Evolutionary conservation across 2,113 vertebrate species (phyloP).

Genomic region (Channa maculata): DNA sequence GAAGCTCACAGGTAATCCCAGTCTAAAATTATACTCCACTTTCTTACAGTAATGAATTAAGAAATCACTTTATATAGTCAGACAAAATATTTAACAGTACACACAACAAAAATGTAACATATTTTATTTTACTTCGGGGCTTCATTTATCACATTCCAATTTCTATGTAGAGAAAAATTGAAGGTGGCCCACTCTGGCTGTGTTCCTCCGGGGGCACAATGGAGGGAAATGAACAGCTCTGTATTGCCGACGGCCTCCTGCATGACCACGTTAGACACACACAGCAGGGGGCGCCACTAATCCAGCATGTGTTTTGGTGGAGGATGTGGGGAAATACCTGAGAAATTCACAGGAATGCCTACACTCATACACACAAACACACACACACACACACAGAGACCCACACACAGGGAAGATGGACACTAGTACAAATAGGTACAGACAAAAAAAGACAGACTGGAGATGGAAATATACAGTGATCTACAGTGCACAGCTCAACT

Average conservation of each 20-base stretch:
- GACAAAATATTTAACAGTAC: too few species aligned
- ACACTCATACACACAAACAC: background rate
- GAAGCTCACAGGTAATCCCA: constrained; percentile 6
- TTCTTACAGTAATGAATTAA: too few species aligned
- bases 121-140: too few species aligned
- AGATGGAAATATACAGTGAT: constrained; percentile 37
- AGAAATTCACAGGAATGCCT: background rate
- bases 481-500: constrained; percentile 25
- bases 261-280: constrained; percentile 94
- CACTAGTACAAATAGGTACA: constrained; percentile 34
- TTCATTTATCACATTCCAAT: too few species aligned
- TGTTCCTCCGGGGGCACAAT: constrained; percentile 92
- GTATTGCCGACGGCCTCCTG: constrained; percentile 94
- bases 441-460: constrained; percentile 6
- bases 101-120: too few species aligned
- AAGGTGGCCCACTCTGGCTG: constrained; percentile 80
- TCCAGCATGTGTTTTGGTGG: constrained; percentile 92
- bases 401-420: background rate
- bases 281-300: constrained; percentile 95
- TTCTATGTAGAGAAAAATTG: background rate
- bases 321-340: constrained; percentile 91
- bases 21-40: too few species aligned
- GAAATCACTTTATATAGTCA: too few species aligned
- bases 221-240: constrained; percentile 93
- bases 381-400: background rate